These are phyloP conservation scores for Zelleria hepariella DNA, from an alignment of 2,888 invertebrate genomes.

Conservation along the genomic window DNA sequence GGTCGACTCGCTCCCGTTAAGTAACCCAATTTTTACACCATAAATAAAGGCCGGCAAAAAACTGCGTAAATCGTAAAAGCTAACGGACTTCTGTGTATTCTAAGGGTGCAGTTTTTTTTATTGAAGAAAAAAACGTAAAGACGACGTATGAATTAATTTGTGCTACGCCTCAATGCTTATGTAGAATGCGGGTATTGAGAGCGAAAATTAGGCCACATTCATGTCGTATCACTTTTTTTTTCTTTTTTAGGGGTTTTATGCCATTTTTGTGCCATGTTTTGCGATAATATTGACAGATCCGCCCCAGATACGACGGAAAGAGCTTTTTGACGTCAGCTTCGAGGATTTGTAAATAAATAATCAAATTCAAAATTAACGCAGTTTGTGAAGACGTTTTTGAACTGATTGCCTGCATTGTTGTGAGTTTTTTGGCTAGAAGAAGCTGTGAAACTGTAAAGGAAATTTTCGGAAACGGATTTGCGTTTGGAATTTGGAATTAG, in stretches of 20 bases:
- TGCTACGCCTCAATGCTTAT: conserved; percentile 65
- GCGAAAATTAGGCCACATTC: conserved; percentile 69
- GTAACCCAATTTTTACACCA: conserved; percentile 72
- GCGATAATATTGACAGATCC: conserved; percentile 68
- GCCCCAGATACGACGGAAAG: conserved; percentile 29
- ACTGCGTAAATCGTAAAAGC: conserved; percentile 32
- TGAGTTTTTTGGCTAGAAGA: conserved; percentile 30
- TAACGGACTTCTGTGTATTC: conserved; percentile 46
- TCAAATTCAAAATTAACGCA: conserved; percentile 64
- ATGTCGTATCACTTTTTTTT: conserved; percentile 25
- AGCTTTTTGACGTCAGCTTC: conserved; percentile 30
- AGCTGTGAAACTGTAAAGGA: background rate
- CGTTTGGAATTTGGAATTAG: background rate
- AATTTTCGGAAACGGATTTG: background rate
- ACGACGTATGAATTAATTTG: conserved; percentile 62
- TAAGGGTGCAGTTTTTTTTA: conserved; percentile 26
- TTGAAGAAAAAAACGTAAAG: conserved; percentile 20
- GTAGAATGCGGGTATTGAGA: conserved; percentile 62
- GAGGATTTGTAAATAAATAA: conserved; percentile 63
- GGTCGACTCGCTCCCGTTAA: conserved; percentile 55
- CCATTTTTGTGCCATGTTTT: conserved; percentile 43
- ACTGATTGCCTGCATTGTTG: conserved; percentile 62
- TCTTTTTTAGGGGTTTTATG: conserved; percentile 20
- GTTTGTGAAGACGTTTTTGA: conserved; percentile 39
- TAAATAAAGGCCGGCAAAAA: conserved; percentile 57